Base-by-base conservation (phyloP, 2,797 vertebrate genomes). In the Danio tinwini region DNA sequence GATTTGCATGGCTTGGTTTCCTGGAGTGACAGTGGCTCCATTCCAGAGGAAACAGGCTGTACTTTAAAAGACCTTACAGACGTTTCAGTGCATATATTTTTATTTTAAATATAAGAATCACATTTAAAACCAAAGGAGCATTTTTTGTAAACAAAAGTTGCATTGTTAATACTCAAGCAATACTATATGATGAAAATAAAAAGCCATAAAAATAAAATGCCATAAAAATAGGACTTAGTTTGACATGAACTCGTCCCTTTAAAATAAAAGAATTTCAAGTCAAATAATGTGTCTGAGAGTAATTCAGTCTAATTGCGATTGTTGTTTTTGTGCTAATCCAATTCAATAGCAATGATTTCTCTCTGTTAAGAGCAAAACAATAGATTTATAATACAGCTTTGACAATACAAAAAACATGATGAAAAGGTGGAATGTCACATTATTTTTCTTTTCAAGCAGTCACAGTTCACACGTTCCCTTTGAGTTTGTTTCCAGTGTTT, bases 21-120 rank as follows among this genome's bases (percentile, higher is more conserved):
- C 55, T 29, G 55, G 56, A 49, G 8, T 62, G 49, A 37, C 17
- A 17, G 40, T 70, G 53, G 62, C 52, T 69, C 40, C 14, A 55
- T 40, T 69, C 44, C 55, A 69, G 61, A 67, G 16, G 58, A 40
- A 40, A 45, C n/a, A 78, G 55, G 37, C 76, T n/a, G 44, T 50
- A 37, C 53, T 78, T 78, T 70, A 61, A 50, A 78, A 78, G 65
- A 61, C 42, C 58, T 64, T 53, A 44, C 61, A 75, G 49, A 53
- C 44, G 59, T 68, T 77, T 68, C 52, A 55, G 40, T 47, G 52
- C 75, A 76, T 45, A 56, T 3, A 29, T 29, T n/a, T n/a, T 3
- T 29, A 29, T n/a, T n/a, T n/a, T n/a, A n/a, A n/a, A n/a, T 29
- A 45, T 7, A 76, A 58, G 11, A 9, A 68, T 76, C 49, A 16